Conservation (phyloP, 2,113 vertebrate species). For the Malaclemys terrapin region DNA sequence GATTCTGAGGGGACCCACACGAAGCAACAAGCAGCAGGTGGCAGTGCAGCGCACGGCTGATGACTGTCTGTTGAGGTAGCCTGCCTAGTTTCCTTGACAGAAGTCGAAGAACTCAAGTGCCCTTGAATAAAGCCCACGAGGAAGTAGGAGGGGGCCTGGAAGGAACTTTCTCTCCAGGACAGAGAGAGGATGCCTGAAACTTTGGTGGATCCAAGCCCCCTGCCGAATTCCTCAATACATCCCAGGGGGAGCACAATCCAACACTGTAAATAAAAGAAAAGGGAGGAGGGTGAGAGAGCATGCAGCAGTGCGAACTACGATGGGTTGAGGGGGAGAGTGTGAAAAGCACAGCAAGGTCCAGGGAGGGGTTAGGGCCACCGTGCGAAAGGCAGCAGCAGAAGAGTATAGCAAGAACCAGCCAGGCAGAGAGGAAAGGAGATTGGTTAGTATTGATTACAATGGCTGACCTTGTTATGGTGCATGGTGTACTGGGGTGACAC, state of each 20-base stretch:
- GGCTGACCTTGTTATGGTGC: background rate
- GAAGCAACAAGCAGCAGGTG: background rate
- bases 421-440: background rate
- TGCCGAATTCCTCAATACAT: background rate
- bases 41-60: background rate
- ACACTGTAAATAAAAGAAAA: background rate
- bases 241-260: background rate
- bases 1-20: background rate
- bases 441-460: background rate
- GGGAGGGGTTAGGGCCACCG: background rate
- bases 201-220: background rate
- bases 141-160: background rate
- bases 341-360: background rate
- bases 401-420: background rate
- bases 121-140: background rate
- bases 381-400: background rate
- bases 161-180: background rate
- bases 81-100: rapidly evolving
- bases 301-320: background rate
- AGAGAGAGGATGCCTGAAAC: background rate
- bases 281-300: background rate
- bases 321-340: background rate
- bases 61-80: background rate
- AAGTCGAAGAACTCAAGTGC: too few relatives aligned
- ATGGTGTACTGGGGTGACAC: rapidly evolving